Conservation (phyloP, 1,140 invertebrate genomes). For the Drosophila pectinifera region DNA sequence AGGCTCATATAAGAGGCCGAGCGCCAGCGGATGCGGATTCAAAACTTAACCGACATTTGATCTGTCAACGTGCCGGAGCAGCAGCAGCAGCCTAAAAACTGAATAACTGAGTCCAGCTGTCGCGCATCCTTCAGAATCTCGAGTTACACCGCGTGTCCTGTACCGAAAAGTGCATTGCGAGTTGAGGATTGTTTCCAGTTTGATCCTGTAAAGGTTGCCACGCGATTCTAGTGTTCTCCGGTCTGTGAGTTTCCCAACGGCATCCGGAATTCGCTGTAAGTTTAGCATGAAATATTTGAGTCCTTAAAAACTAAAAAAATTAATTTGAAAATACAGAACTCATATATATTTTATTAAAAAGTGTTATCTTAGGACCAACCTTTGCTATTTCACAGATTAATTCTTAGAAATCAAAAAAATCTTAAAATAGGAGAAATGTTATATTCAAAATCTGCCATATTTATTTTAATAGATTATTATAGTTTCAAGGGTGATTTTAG, state of each 20-base stretch:
- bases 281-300: conserved; percentile 4
- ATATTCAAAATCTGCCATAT: too few relatives aligned
- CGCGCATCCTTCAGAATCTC: conserved; percentile 1
- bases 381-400: too few relatives aligned
- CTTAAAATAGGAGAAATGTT: too few relatives aligned
- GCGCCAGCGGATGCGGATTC: conserved; percentile 65
- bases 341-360: too few relatives aligned
- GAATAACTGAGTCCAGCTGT: background rate
- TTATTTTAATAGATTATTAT: too few relatives aligned
- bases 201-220: conserved; percentile 1
- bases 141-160: conserved; percentile 16
- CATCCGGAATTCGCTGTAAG: conserved; percentile 27
- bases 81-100: conserved; percentile 3
- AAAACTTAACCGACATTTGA: conserved; percentile 84
- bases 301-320: too few relatives aligned
- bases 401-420: too few relatives aligned
- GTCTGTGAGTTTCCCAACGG: conserved; percentile 13
- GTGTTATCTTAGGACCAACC: too few relatives aligned
- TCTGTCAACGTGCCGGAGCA: conserved; percentile 74
- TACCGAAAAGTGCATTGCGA: background rate
- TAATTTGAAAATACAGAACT: too few relatives aligned
- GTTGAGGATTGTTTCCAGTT: background rate
- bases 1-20: conserved; percentile 72
- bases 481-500: background rate
- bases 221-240: conserved; percentile 11